Evolutionary conservation across 2,888 invertebrate genomes (phyloP).

Genomic region (Leucophora obtusa): DNA sequence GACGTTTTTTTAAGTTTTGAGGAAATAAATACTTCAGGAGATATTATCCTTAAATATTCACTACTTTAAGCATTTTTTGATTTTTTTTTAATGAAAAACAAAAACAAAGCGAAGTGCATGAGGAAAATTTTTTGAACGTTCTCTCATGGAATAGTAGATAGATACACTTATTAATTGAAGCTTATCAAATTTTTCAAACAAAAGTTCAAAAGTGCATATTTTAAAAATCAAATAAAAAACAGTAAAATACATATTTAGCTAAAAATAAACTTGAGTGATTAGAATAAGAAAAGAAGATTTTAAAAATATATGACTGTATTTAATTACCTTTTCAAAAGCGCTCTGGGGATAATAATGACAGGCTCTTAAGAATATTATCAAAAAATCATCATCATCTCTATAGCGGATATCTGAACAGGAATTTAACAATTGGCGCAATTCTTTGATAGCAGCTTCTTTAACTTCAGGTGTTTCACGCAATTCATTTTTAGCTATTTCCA

Average conservation of each 20-base stretch:
- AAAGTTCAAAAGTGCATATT: constrained; percentile 47
- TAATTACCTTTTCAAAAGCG: constrained; percentile 85
- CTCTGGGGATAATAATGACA: constrained; percentile 91
- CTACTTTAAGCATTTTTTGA: no score
- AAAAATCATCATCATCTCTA: constrained; percentile 87
- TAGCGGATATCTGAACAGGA: constrained; percentile 84
- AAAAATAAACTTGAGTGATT: background rate
- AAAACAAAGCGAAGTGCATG: no score
- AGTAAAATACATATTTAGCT: background rate
- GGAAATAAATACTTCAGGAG: no score
- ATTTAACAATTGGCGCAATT: constrained; percentile 83
- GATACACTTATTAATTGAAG: background rate
- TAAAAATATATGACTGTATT: background rate
- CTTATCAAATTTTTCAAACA: constrained; percentile 49
- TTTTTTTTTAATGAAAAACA: no score
- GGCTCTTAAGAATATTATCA: constrained; percentile 88
- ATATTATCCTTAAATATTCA: no score
- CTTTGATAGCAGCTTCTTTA: constrained; percentile 81
- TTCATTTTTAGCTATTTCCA: constrained; percentile 82
- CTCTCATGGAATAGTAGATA: no score
- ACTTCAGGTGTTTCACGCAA: constrained; percentile 87
- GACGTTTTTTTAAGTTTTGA: no score
- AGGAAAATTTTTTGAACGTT: no score
- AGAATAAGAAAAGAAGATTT: background rate
- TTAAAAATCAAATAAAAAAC: background rate